Evolutionary conservation across 2,888 invertebrate species (phyloP), one percentile per base, ranked within the genome.

Genomic region (Cataglyphis rosenhaueri): DNA sequence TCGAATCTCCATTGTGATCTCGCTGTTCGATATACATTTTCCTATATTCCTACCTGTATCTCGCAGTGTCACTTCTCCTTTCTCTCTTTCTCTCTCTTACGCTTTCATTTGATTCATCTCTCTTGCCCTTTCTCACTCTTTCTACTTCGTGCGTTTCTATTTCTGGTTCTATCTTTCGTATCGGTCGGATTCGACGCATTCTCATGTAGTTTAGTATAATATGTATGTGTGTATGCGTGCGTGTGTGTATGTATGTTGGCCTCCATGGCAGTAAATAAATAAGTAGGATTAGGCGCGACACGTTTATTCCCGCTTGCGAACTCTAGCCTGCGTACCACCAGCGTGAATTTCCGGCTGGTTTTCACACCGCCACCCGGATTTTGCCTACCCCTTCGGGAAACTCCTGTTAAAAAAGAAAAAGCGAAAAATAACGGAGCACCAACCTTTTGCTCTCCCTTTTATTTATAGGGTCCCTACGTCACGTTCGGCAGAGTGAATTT

Each of bases 211-310:
- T 86, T 86, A 79, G 76, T 83, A 75, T 75, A 76, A 35, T 35
- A 6, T 6, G 32, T 35, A 6, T 6, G 35, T 35, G 35, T 6
- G 35, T 35, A 6, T 35, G 35, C 32, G 32, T 32, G 32, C 6
- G 32, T 32, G 32, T 32, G 32, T 35, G 35, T 35, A 6, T 35
- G 35, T 6, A 6, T 35, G 82, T 71, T 82, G 57, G 68, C 81
- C 84, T 76, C 82, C 76, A 71, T 82, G 70, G 85, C 88, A 84
- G 86, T 91, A 91, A 91, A 91, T 91, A 91, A 91, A 89, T 91
- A 91, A 91, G 89, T 89, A 91, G 91, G 88, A 91, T 90, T 90
- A 90, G 89, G 84, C 85, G 88, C 86, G 88, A 89, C 90, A 89
- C 88, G 90, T 89, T 90, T 86, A 88, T 88, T 87, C 88, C 86